Conservation (phyloP, 2,113 vertebrate genomes). For the Oplegnathus fasciatus region DNA sequence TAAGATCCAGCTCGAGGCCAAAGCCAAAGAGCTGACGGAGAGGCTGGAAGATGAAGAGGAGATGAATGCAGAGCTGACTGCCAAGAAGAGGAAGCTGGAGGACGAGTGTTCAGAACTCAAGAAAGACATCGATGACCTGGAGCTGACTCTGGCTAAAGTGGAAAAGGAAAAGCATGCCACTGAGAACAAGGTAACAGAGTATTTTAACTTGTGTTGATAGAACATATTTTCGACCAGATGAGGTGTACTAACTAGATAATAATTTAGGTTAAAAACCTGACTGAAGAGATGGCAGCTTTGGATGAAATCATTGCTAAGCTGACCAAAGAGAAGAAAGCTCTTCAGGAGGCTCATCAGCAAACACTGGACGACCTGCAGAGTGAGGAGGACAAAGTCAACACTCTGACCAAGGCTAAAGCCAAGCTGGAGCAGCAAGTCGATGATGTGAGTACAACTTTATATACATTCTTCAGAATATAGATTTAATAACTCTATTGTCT, state of each 20-base stretch:
- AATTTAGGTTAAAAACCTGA: slow-evolving; percentile 62
- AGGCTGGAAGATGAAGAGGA: slow-evolving; percentile 91
- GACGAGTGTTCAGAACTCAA: slow-evolving; percentile 83
- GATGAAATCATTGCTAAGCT: slow-evolving; percentile 69
- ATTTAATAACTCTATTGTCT: too few relatives aligned
- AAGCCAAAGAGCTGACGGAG: slow-evolving; percentile 89
- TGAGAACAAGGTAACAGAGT: slow-evolving; percentile 88
- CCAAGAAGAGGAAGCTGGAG: slow-evolving; percentile 88
- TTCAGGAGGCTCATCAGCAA: slow-evolving; percentile 66
- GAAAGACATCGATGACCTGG: slow-evolving; percentile 74
- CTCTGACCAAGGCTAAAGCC: slow-evolving; percentile 59
- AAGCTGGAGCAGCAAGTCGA: slow-evolving; percentile 64
- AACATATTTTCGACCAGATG: too few relatives aligned
- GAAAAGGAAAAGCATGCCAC: slow-evolving; percentile 95
- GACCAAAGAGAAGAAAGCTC: slow-evolving; percentile 70
- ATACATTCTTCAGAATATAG: too few relatives aligned
- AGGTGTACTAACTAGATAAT: too few relatives aligned
- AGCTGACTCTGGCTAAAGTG: slow-evolving; percentile 88
- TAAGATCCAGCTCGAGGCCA: slow-evolving; percentile 92
- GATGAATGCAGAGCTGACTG: slow-evolving; percentile 89
- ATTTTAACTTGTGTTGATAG: too few relatives aligned
- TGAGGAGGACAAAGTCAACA: slow-evolving; percentile 69
- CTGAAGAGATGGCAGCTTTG: slow-evolving; percentile 64
- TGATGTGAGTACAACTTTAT: slow-evolving; percentile 44
- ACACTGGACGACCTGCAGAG: slow-evolving; percentile 61